Evolutionary conservation across 2,888 invertebrate genomes (phyloP).

Genomic region (Lacanobia oleracea): DNA sequence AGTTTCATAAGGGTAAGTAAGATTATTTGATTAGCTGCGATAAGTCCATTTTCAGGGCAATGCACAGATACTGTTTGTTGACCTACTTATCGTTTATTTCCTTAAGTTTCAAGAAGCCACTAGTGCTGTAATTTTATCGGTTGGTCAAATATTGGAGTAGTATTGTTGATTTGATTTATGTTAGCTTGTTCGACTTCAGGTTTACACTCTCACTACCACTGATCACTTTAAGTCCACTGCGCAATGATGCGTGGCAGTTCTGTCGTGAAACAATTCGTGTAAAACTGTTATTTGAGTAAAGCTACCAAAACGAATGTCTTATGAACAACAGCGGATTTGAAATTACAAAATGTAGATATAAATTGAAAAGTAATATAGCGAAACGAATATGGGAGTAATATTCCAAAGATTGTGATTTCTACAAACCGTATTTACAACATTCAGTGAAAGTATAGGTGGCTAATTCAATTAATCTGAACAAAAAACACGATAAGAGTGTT

Average conservation of each 20-base stretch:
- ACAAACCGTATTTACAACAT: slow-evolving; percentile 12
- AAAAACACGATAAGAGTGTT: not conserved
- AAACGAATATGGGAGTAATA: slow-evolving; percentile 6
- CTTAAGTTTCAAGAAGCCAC: slow-evolving; percentile 42
- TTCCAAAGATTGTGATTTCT: slow-evolving; percentile 1
- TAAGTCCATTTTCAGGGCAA: slow-evolving; percentile 66
- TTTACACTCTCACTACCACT: slow-evolving; percentile 4
- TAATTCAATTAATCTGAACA: not conserved
- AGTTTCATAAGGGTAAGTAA: slow-evolving; percentile 66
- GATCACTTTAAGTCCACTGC: not conserved
- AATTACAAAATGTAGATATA: slow-evolving; percentile 26
- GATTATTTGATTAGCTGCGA: slow-evolving; percentile 69
- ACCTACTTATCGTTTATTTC: slow-evolving; percentile 59
- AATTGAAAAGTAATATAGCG: slow-evolving; percentile 28
- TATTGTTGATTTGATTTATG: slow-evolving; percentile 26
- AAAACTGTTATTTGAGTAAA: not conserved
- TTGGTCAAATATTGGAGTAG: slow-evolving; percentile 31
- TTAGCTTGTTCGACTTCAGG: slow-evolving; percentile 9
- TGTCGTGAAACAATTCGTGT: not conserved
- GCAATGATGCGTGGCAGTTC: not conserved
- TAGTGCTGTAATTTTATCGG: slow-evolving; percentile 27
- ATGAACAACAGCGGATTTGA: slow-evolving; percentile 15
- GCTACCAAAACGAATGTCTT: slow-evolving; percentile 10
- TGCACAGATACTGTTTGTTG: slow-evolving; percentile 58
- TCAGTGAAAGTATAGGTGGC: not conserved